Base-by-base conservation (phyloP, 1,140 invertebrate genomes). In the Conopomorpha cramerella region DNA sequence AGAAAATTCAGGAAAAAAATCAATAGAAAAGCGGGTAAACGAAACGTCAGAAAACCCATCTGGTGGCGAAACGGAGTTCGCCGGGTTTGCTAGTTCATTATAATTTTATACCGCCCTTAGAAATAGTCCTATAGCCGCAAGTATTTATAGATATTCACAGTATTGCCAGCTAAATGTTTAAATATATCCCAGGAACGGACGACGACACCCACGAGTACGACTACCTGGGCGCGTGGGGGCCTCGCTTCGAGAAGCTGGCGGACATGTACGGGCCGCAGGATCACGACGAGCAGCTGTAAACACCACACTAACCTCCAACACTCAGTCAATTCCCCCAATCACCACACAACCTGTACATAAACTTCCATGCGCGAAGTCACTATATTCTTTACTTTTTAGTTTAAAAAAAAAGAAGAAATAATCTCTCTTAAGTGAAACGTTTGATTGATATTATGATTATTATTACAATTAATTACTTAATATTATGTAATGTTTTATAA, bases 201-300 rank as follows among this genome's bases (percentile, higher is more conserved):
- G 93, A 95, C 64, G 92, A 95, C 67, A 88, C 91, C 55, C 95
- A 98, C 71, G 94, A 98, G 55, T 98, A 96, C 77, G 94, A 98
- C 62, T 97, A 98, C 68, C 80, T 99, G 45, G 92, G 93, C 47
- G 90, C 92, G 39, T 98, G 95, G 95, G 96, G 96, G 33, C 95
- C 95, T 26, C 87, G 95, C 48, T 99, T 99, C 77, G 90, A 95
- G 65, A 97, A 97, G 77, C 79, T 99, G 44, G 95, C 95, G 8
- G 92, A 97, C 61, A 94, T 99, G 91, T 99, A 99, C 72, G 93
- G 92, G 18, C 90, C 91, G 16, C 91, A 93, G 56, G 85, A n/a
- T n/a, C n/a, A 90, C 29, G 89, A 91, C 59, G 88, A 91, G 52
- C 85, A 87, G 62, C 74, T 76, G 72, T 78, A 78, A 50, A 48